Conservation (phyloP, 2,888 invertebrate species). For the Chrysomela aeneicollis region DNA sequence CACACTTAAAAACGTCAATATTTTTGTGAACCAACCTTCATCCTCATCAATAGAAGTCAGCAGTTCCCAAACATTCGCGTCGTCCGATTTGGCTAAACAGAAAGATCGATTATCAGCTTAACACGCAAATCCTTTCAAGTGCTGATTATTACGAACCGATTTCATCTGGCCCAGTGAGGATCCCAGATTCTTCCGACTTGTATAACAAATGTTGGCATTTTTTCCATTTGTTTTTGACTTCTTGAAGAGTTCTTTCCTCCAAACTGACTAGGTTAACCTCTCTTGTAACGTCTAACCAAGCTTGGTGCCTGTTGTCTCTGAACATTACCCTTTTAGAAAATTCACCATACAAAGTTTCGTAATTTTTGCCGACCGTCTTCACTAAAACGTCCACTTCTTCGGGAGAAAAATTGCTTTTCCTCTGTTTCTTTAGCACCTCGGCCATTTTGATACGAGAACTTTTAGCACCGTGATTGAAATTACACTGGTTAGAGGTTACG, state of each 20-base stretch:
- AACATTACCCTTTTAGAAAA: conserved; percentile 47
- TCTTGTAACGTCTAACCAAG: conserved; percentile 51
- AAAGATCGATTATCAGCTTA: conserved; percentile 23
- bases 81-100: conserved; percentile 29
- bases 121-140: conserved; percentile 12
- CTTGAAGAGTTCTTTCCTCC: conserved; percentile 51
- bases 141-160: conserved; percentile 41
- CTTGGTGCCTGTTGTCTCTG: conserved; percentile 46
- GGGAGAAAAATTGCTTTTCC: conserved; percentile 53
- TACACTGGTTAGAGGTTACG: neutral
- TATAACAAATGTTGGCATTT: conserved; percentile 49
- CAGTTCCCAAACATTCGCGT: conserved; percentile 35
- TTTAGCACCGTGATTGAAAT: conserved; percentile 35
- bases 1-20: conserved; percentile 25
- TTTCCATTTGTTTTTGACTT: conserved; percentile 56
- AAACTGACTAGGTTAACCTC: conserved; percentile 51
- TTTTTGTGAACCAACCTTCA: conserved; percentile 37
- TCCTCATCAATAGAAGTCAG: conserved; percentile 32
- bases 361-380: conserved; percentile 45
- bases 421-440: conserved; percentile 43
- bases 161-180: conserved; percentile 34
- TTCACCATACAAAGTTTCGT: conserved; percentile 49
- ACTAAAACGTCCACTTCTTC: conserved; percentile 51
- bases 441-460: conserved; percentile 45
- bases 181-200: conserved; percentile 34